A percentile compares a stretch with the other conserved stretches of the same genome.
phyloP scores from a whole-genome alignment of 2,113 vertebrate species.

The Eudyptes chrysolophus region DNA sequence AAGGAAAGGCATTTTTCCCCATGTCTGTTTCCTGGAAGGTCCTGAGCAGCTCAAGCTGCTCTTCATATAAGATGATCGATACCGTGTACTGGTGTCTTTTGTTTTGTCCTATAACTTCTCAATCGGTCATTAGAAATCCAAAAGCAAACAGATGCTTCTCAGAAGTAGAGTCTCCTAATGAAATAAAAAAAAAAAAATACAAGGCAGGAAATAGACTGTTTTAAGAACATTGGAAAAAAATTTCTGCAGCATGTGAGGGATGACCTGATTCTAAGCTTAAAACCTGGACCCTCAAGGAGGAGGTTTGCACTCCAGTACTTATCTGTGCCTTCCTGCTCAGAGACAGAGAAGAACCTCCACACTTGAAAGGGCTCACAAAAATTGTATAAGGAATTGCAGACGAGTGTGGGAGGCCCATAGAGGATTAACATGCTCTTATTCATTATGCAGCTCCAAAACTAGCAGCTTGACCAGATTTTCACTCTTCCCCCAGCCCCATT shows the following conservation, averaged over 20 bases:
- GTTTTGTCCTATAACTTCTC: background rate
- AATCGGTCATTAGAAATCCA: background rate
- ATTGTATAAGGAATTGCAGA: background rate
- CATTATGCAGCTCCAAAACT: background rate
- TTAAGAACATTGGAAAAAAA: background rate
- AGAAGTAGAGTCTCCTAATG: background rate
- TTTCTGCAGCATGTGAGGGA: background rate
- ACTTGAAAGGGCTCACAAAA: background rate
- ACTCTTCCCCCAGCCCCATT: background rate
- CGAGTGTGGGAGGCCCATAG: background rate
- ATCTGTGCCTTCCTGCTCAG: background rate
- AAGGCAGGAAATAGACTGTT: background rate
- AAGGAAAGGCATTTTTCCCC: background rate
- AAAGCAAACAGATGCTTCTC: background rate
- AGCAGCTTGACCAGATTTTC: background rate
- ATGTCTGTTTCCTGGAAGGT: background rate
- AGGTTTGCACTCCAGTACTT: background rate
- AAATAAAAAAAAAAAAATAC: background rate
- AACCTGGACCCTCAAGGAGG: background rate
- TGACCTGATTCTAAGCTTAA: background rate
- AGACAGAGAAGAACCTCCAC: background rate
- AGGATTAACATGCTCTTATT: background rate
- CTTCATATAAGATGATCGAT: background rate
- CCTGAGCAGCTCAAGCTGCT: background rate
- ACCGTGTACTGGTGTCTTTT: background rate